Base-by-base conservation (phyloP, 2,797 vertebrate genomes). In the Molothrus aeneus region DNA sequence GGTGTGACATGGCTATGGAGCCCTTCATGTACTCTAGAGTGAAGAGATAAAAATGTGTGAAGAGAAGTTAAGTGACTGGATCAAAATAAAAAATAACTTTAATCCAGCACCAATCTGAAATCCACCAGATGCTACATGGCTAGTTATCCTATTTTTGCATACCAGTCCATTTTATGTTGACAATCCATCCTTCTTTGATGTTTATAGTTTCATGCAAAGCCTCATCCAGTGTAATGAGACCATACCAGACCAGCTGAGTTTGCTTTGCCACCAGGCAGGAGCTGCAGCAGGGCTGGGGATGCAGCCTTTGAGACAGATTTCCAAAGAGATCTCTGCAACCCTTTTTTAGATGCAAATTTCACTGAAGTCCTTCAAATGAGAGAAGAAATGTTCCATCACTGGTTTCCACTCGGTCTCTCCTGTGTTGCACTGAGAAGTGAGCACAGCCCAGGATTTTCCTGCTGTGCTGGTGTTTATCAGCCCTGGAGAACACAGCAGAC, bases 401-500 rank as follows among this genome's bases (percentile, higher is more conserved):
- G 57, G 64, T 74, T 93, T 64, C 65, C 25, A n/a, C 24, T 61
- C 71, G 28, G 45, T 34, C 40, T 78, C 82, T 84, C 20, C 97
- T 92, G 36, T 5, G 97, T 94, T 0, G 97, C 98, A 96, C 97
- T 93, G 80, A 98, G 95, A 2, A 98, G 98, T 0, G 98, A 98
- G 24, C 98, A 98, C 91, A 99, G 89, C 17, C 97, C 53, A 98
- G 57, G 87, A 98, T 99, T 93, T 98, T 98, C 74, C 98, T 98
- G 18, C 98, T 98, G 43, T 98, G 61, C 98, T 99, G 98, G 90
- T 98, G 98, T 92, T 98, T 98, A 1, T 98, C 98, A 5, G 98
- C 98, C 86, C 98, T 98, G 97, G 98, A 99, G 91, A 99, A 97
- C 61, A 98, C 98, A 1, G 98, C 98, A 73, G 98, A 98, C 98